A percentile compares a stretch with the other conserved stretches of the same genome.
phyloP scores from a whole-genome alignment of 2,888 invertebrate genomes.

The Nomada fucata region DNA sequence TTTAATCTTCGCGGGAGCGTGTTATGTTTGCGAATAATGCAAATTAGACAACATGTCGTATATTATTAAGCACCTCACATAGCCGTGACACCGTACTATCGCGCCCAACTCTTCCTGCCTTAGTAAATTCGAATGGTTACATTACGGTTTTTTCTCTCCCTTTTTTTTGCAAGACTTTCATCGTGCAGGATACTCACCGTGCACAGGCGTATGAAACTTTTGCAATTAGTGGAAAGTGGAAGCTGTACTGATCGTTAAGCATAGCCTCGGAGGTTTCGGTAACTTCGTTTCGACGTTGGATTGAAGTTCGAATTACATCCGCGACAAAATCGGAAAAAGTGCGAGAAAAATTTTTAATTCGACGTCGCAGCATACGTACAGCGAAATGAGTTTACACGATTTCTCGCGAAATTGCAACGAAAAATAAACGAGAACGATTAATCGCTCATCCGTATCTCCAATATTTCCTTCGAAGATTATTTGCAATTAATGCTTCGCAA shows the following conservation, averaged over 20 bases:
- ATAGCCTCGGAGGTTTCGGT: not conserved
- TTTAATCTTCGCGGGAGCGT: conserved; percentile 27
- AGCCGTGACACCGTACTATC: not conserved
- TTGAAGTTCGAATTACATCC: not conserved
- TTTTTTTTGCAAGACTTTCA: not conserved
- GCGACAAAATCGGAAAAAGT: not conserved
- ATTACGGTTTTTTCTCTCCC: not conserved
- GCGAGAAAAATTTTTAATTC: not conserved
- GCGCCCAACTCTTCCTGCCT: not conserved
- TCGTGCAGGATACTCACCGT: not conserved
- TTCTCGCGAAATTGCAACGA: too few species aligned
- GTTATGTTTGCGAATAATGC: conserved; percentile 35
- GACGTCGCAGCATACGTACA: too few species aligned
- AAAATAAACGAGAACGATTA: too few species aligned
- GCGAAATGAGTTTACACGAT: not conserved
- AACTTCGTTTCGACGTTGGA: not conserved
- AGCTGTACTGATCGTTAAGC: conserved; percentile 4
- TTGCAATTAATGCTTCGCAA: too few species aligned
- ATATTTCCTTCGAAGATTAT: too few species aligned
- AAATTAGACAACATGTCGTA: conserved; percentile 24
- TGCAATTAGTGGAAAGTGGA: conserved; percentile 32
- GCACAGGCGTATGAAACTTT: conserved; percentile 22
- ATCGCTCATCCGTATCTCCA: too few species aligned
- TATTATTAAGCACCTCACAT: not conserved
- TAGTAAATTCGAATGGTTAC: not conserved